Evolutionary conservation across 2,113 vertebrate species (phyloP), one percentile per base, ranked within the genome.

Genomic region (Strix uralensis): DNA sequence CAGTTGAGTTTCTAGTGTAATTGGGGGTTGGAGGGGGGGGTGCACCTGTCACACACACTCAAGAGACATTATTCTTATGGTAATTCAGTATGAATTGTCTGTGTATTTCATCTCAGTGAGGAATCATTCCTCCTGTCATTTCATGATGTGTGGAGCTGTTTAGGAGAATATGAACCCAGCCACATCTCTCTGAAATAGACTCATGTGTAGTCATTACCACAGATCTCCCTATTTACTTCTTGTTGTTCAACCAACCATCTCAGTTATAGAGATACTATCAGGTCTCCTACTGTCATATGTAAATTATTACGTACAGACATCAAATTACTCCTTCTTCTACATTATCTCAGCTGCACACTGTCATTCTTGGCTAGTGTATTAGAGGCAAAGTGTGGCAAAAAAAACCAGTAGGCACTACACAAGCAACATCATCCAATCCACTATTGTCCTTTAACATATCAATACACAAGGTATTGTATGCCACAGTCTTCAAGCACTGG

Each of bases 361-460:
- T 18, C 32, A 29, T 59, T 84, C 29, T 71, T 91, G 20, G 4
- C 11, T 91, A 30, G 81, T 10, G 6, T 27, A 40, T 61, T 69
- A 86, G 65, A 86, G 9, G 4, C 3, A 88, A 88, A 81, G 21
- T 20, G 7, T 36, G 69, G 29, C 17, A 81, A 81, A 81, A 49
- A 38, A 46, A 32, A 0, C 0, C 19, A 25, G 10, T 1, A 1
- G 20, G 6, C 7, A 20, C 25, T 30, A 59, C 57, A 55, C 9
- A 30, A 69, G 9, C n/a, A 67, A 63, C 30, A 21, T 2, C 44
- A 52, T 61, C 16, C 40, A 72, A 32, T 70, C 12, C 13, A 51
- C 19, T 55, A 10, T 15, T 74, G 57, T 51, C 14, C 15, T 71
- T 62, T 59, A 81, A 46, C 14, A 25, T 15, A 23, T 66, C 1